Conservation (phyloP, 2,888 invertebrate species). For the Acronicta psi region DNA sequence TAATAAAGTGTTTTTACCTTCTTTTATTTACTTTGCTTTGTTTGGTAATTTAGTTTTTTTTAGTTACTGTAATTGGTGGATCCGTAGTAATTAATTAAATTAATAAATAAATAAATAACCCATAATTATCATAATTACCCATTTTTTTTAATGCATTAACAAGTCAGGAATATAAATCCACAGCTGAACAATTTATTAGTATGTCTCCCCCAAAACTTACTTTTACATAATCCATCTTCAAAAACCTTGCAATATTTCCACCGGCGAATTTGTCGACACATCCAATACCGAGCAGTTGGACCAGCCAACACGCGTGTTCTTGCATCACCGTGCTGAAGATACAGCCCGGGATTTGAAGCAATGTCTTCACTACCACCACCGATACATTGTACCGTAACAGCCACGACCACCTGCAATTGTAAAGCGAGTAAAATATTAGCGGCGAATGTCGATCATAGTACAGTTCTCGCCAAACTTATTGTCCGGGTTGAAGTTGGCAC, state of each 20-base stretch:
- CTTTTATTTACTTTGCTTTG: no score
- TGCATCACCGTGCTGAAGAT: constrained; percentile 92
- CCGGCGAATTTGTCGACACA: constrained; percentile 94
- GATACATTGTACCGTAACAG: constrained; percentile 96
- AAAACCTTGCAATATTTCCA: constrained; percentile 77
- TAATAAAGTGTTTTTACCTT: not conserved
- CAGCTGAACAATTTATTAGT: no score
- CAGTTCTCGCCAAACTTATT: no score
- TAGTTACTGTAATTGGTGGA: no score
- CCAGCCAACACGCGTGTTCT: constrained; percentile 91
- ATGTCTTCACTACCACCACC: constrained; percentile 96
- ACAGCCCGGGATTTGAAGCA: constrained; percentile 97
- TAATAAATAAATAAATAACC: no score
- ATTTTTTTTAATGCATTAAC: no score
- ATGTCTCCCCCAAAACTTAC: constrained; percentile 51
- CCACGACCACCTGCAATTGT: constrained; percentile 93
- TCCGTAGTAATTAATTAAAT: no score
- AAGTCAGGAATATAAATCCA: no score
- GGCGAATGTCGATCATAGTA: no score
- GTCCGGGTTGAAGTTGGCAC: no score
- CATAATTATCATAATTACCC: no score
- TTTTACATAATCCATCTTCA: constrained; percentile 79
- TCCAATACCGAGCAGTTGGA: constrained; percentile 97
- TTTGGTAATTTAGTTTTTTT: no score
- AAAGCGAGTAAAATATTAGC: not conserved